phyloP scores from a whole-genome alignment of 2,113 vertebrate genomes.

The Tachysurus vachellii region DNA sequence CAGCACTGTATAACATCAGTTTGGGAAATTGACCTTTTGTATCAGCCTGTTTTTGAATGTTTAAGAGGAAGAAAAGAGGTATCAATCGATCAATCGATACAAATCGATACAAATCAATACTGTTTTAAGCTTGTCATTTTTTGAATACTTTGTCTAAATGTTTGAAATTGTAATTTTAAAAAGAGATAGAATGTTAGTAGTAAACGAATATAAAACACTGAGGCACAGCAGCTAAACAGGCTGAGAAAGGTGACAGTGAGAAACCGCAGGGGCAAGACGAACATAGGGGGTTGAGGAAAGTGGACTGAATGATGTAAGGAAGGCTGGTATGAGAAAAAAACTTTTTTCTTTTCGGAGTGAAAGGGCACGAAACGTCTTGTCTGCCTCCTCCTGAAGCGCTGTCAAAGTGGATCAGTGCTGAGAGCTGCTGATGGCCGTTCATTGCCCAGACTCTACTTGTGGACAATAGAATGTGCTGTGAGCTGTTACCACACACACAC shows the following conservation, averaged over 20 bases:
- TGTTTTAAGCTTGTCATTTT: background rate
- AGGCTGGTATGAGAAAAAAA: constrained; percentile 50
- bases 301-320: constrained; percentile 49
- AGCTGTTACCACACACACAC: constrained; percentile 87
- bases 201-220: background rate
- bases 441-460: constrained; percentile 73
- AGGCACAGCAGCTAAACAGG: background rate
- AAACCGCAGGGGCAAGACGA: constrained; percentile 62
- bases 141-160: background rate
- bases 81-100: too few relatives aligned
- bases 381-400: constrained; percentile 93
- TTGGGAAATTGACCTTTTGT: background rate
- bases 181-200: background rate
- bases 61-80: background rate
- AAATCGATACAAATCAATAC: background rate
- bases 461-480: constrained; percentile 90
- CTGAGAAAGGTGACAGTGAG: constrained; percentile 24
- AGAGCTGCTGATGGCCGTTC: constrained; percentile 73
- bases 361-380: constrained; percentile 76
- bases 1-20: background rate
- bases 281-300: constrained; percentile 48
- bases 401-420: constrained; percentile 98
- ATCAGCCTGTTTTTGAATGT: background rate
- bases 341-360: constrained; percentile 89
- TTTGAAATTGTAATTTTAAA: background rate